Base-by-base conservation (phyloP, 1,140 invertebrate genomes). In the Nebria ingens region DNA sequence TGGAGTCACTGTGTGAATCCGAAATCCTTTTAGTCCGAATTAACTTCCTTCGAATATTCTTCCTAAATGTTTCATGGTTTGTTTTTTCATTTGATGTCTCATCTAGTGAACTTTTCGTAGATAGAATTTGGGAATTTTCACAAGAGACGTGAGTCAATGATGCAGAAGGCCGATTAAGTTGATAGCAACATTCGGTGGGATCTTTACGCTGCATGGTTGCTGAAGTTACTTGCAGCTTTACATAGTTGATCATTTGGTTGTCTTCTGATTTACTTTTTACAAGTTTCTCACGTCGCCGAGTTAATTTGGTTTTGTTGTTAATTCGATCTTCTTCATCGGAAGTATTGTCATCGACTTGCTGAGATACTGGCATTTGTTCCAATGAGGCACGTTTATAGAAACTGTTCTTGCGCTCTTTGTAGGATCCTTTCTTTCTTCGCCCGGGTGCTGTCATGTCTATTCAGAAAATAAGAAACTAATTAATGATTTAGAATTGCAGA, bases 401-500 rank as follows among this genome's bases (percentile, higher is more conserved):
- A n/a, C n/a, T n/a, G 13, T 29, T 29, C 13, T 29, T 29, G 4
- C 25, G 4, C 4, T 29, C 25, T 29, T 29, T 21, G 11, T 19
- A 51, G 19, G 19, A 21, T 29, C 13, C 3, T 17, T 54, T 23
- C n/a, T 21, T 21, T 4, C 6, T 20, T 17, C 17, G 2, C 4
- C 19, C 22, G 11, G 60, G 62, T 17, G 61, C 53, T 34, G 59
- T 64, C n/a, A 55, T 51, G 59, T 64, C 64, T 54, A 49, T 49
- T 12, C 6, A n/a, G n/a, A 49, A 49, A 12, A 6, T n/a, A 6
- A 49, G 3, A 6, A 49, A 49, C 6, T 49, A 49, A n/a, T 49
- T n/a, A 49, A 6, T n/a, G 9, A 49, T 6, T n/a, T 4, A 49
- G 9, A 49, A 34, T n/a, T 53, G 11, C n/a, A n/a, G n/a, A n/a